Base-by-base conservation (phyloP, 2,888 invertebrate species). In the Cantharis rufa region DNA sequence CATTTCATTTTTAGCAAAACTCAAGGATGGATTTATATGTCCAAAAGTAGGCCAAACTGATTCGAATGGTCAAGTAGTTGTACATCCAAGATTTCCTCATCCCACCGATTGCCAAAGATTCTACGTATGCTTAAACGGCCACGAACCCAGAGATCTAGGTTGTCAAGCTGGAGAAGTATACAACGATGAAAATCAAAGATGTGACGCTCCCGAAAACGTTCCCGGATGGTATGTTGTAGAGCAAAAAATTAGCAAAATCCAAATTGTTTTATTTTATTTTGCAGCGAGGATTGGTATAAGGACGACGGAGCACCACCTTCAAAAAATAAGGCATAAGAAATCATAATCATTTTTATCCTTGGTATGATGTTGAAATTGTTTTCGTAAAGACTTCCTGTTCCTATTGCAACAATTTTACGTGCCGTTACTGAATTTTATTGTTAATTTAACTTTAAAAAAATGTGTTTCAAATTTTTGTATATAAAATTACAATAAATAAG, bases 181-280 rank as follows among this genome's bases (percentile, higher is more conserved):
- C 91, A 97, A 97, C 86, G 95, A 96, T 81, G 93, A 93, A 80
- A 89, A 92, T 0, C 94, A 95, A 88, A 92, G 92, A 86, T 97
- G 97, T 87, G 97, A 97, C 87, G 93, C 95, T 1, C 96, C 96
- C 32, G 96, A 96, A 89, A 96, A 96, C 88, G 97, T 97, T 73
- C 91, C 93, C 82, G 96, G 96, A 91, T 97, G 97, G 95, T 95
- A 85, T 90, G 92, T 66, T 21, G 92, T 66, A n/a, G n/a, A 66
- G 21, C 3, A 21, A 63, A 63, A 16, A 15, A 1, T 63, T 15
- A 13, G 7, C 2, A 66, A 66, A 66, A 66, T n/a, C 21, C 18
- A 13, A 48, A 48, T 48, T 48, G n/a, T 7, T n/a, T n/a, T 7
- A 7, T 48, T 48, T 21, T 66, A 66, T 21, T 66, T 66, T 66